Conservation (phyloP, 1,140 invertebrate species). For the Anthonomus grandis region DNA sequence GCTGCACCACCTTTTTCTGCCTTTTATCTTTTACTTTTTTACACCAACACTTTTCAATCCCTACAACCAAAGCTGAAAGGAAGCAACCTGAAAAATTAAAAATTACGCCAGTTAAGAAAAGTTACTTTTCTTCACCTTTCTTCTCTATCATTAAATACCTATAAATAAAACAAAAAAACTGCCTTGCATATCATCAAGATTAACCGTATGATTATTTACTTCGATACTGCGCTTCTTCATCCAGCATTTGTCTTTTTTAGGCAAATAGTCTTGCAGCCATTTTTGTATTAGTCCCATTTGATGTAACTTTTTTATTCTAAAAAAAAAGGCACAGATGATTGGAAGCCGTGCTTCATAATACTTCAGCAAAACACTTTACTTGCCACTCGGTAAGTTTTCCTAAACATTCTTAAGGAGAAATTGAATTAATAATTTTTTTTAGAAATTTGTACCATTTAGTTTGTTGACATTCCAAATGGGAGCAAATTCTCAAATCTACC, state of each 20-base stretch:
- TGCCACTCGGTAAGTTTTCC: background rate
- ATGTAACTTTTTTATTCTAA: constrained; percentile 71
- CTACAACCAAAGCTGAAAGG: constrained; percentile 52
- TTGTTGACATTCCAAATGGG: too few species aligned
- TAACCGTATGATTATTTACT: constrained; percentile 79
- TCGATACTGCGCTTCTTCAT: constrained; percentile 58
- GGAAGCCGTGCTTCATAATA: too few species aligned
- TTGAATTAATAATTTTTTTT: background rate
- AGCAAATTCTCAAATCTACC: too few species aligned
- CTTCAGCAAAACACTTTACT: background rate
- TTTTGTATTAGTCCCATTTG: constrained; percentile 80
- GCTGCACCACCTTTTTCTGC: constrained; percentile 57
- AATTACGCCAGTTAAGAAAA: background rate
- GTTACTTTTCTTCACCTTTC: background rate
- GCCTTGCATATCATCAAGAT: constrained; percentile 85
- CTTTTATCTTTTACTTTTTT: constrained; percentile 51
- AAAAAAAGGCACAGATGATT: too few species aligned
- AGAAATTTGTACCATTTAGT: background rate
- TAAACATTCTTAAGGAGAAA: background rate
- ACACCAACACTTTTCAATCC: constrained; percentile 56
- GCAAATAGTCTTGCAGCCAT: constrained; percentile 75
- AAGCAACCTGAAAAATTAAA: constrained; percentile 32
- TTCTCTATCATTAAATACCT: constrained; percentile 52
- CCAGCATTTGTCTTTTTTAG: constrained; percentile 77
- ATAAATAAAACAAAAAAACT: constrained; percentile 78